Percentiles rank a stretch among this genome's conserved stretches.
These are phyloP conservation scores for Nasonia longicornis DNA, from an alignment of 1,140 invertebrate genomes.

Conservation along the genomic window DNA sequence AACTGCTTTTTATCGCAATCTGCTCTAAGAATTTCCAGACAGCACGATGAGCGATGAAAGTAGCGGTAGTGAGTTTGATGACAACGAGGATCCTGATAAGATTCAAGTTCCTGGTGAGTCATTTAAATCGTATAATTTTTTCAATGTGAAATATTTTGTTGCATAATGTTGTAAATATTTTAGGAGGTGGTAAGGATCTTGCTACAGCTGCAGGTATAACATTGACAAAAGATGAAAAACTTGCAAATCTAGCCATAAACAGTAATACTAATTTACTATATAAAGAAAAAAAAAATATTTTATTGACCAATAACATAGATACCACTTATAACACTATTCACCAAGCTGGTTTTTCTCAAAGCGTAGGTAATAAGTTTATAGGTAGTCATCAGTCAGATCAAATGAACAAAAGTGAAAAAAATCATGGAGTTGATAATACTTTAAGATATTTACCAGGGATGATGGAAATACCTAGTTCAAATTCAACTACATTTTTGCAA, in stretches of 20 bases:
- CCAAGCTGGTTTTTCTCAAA: constrained; percentile 61
- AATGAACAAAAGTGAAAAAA: constrained; percentile 54
- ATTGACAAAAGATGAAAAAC: background rate
- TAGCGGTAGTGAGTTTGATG: constrained; percentile 85
- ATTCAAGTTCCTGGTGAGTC: constrained; percentile 85
- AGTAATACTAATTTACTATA: background rate
- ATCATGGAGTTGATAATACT: constrained; percentile 47
- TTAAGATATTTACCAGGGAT: constrained; percentile 48
- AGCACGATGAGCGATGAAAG: constrained; percentile 69
- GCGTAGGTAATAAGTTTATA: constrained; percentile 54
- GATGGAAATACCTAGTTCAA: constrained; percentile 66
- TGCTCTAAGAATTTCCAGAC: no score
- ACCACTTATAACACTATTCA: constrained; percentile 52
- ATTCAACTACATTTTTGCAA: constrained; percentile 80
- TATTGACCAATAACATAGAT: no score
- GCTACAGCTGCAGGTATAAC: constrained; percentile 72
- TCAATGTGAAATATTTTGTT: constrained; percentile 1
- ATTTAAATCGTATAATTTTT: constrained; percentile 15
- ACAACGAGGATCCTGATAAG: constrained; percentile 90
- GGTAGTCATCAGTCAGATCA: constrained; percentile 47
- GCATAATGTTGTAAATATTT: constrained; percentile 46
- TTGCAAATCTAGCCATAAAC: background rate
- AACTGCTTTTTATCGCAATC: no score
- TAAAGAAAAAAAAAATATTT: background rate
- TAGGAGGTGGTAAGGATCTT: constrained; percentile 84